phyloP scores from a whole-genome alignment of 1,140 invertebrate species.

The Brachionus calyciflorus region DNA sequence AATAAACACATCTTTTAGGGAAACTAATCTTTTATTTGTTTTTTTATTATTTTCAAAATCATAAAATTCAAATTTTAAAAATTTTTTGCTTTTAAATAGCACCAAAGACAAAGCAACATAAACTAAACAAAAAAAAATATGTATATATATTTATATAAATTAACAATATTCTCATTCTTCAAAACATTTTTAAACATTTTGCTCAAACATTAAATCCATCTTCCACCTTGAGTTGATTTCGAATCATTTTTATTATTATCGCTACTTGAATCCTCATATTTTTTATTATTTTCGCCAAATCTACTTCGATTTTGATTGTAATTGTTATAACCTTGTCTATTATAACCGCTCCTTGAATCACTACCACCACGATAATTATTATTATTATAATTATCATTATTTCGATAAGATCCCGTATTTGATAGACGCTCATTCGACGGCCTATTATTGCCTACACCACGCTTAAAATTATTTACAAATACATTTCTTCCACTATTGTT shows the following conservation, averaged over 20 bases:
- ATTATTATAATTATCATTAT: neutral
- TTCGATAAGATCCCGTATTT: neutral
- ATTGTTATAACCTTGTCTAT: neutral
- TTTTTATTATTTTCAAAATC: too few relatives aligned
- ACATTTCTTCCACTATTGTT: slow-evolving; percentile 18
- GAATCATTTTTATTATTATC: neutral
- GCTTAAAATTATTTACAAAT: slow-evolving; percentile 44
- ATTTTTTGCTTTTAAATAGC: too few relatives aligned
- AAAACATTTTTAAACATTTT: neutral
- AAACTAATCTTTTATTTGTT: too few relatives aligned
- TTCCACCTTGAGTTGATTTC: slow-evolving; percentile 7
- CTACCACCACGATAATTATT: neutral
- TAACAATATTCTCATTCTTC: neutral
- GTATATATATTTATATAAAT: neutral
- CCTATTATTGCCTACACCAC: slow-evolving; percentile 36
- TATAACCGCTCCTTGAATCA: neutral
- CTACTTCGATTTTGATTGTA: slow-evolving; percentile 17
- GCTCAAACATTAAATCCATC: neutral
- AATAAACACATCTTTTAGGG: too few relatives aligned
- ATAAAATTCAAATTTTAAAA: too few relatives aligned
- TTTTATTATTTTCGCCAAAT: slow-evolving; percentile 17
- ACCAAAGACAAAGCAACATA: too few relatives aligned
- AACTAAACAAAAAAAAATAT: too few relatives aligned
- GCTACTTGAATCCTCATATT: neutral
- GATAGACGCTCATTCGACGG: neutral